phyloP scores from a whole-genome alignment of 2,113 vertebrate species.

The Ceuthmochares aereus region DNA sequence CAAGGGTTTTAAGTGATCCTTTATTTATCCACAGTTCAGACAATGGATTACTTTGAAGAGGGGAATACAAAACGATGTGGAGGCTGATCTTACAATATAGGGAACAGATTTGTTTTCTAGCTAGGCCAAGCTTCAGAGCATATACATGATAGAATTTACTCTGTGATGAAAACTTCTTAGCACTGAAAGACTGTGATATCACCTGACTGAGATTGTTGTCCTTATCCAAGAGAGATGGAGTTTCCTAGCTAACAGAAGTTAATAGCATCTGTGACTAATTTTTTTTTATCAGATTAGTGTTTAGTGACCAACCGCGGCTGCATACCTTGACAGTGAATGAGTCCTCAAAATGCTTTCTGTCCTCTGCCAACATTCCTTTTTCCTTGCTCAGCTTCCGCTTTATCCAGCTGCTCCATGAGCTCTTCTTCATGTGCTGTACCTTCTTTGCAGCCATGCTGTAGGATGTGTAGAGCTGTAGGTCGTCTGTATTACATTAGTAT shows the following conservation, averaged over 20 bases:
- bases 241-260: not conserved
- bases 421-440: not conserved
- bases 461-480: slow-evolving; percentile 43
- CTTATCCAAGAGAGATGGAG: not conserved
- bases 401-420: slow-evolving; percentile 41
- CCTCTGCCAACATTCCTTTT: slow-evolving; percentile 27
- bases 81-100: not conserved
- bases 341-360: slow-evolving; percentile 37
- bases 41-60: not conserved
- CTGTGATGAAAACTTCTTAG: not conserved
- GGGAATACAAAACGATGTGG: not conserved
- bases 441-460: slow-evolving; percentile 40
- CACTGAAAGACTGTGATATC: not conserved
- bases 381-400: slow-evolving; percentile 54
- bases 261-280: not conserved
- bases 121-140: not conserved
- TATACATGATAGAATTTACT: not conserved
- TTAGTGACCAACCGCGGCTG: not conserved
- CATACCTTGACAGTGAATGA: not conserved
- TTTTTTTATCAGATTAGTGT: not conserved
- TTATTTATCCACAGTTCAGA: not conserved
- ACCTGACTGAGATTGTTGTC: not conserved
- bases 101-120: not conserved
- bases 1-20: not conserved
- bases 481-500: slow-evolving; percentile 12